A percentile compares a stretch with the other conserved stretches of the same genome.
These are phyloP conservation scores for Cryptocephalus primarius DNA, from an alignment of 2,888 invertebrate genomes.

Conservation along the genomic window DNA sequence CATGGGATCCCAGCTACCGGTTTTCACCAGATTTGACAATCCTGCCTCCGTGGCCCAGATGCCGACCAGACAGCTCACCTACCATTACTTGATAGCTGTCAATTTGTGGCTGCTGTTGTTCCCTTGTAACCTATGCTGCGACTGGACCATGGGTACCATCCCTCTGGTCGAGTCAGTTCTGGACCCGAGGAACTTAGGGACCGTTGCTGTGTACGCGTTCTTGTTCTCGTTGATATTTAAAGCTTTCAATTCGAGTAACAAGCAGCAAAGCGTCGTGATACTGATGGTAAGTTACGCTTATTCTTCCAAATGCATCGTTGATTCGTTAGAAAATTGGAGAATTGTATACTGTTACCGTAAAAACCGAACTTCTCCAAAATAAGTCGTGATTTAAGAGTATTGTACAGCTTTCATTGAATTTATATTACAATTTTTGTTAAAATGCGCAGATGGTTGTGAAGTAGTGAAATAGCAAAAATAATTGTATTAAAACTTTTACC, in stretches of 20 bases:
- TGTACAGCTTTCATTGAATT: too few species aligned
- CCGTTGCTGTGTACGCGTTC: conserved; percentile 54
- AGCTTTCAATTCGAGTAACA: conserved; percentile 46
- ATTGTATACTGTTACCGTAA: too few species aligned
- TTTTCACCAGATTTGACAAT: conserved; percentile 96
- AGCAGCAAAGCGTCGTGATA: conserved; percentile 52
- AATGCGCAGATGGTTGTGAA: too few species aligned
- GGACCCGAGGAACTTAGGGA: conserved; percentile 75
- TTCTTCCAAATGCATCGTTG: too few species aligned
- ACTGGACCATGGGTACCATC: conserved; percentile 98
- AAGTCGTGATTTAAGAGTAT: too few species aligned
- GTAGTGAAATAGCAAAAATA: too few species aligned
- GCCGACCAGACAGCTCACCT: conserved; percentile 81
- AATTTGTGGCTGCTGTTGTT: conserved; percentile 84
- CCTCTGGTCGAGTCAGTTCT: conserved; percentile 69
- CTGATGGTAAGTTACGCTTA: conserved; percentile 47
- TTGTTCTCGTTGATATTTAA: conserved; percentile 48
- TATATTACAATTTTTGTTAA: too few species aligned
- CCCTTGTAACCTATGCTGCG: conserved; percentile 87
- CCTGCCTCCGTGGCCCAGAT: conserved; percentile 83
- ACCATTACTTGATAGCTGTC: conserved; percentile 82
- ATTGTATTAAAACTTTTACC: too few species aligned
- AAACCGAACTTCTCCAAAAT: too few species aligned
- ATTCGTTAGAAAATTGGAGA: too few species aligned
- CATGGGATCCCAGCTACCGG: conserved; percentile 93